These are phyloP conservation scores for Altica lythri DNA, from an alignment of 2,888 invertebrate genomes.

Conservation along the genomic window DNA sequence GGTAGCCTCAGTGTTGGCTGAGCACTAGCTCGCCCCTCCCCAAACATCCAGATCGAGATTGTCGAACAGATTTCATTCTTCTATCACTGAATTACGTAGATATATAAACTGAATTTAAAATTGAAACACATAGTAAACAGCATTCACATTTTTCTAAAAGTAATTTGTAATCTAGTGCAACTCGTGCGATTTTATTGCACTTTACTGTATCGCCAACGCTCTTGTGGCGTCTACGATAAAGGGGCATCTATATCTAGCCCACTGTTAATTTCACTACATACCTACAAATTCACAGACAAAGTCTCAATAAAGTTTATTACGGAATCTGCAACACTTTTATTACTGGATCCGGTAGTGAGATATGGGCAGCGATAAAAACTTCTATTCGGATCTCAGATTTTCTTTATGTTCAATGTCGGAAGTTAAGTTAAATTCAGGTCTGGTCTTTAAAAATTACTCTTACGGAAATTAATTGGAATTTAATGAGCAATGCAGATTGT, in stretches of 20 bases:
- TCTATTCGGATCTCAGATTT: conserved; percentile 27
- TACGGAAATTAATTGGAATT: no score
- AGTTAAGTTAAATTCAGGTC: conserved; percentile 1
- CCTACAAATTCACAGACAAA: conserved; percentile 19
- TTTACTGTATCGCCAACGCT: background rate
- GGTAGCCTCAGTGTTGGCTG: no score
- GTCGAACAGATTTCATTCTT: no score
- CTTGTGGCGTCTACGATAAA: background rate
- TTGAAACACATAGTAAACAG: no score
- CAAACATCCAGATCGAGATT: no score
- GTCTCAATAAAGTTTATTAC: conserved; percentile 26
- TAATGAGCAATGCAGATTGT: no score
- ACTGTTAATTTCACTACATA: conserved; percentile 18
- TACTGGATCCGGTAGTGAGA: conserved; percentile 25
- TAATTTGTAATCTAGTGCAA: background rate
- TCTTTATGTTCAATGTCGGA: conserved; percentile 21
- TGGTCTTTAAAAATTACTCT: no score
- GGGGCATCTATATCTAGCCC: conserved; percentile 4
- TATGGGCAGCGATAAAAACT: conserved; percentile 25
- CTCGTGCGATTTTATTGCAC: background rate
- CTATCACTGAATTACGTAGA: no score
- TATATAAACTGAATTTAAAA: no score
- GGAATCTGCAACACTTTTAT: conserved; percentile 26
- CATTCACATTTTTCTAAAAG: no score
- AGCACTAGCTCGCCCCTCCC: no score